These are phyloP conservation scores for Acrocyrtus sp. DNA, from an alignment of 2,888 invertebrate genomes.

Conservation along the genomic window DNA sequence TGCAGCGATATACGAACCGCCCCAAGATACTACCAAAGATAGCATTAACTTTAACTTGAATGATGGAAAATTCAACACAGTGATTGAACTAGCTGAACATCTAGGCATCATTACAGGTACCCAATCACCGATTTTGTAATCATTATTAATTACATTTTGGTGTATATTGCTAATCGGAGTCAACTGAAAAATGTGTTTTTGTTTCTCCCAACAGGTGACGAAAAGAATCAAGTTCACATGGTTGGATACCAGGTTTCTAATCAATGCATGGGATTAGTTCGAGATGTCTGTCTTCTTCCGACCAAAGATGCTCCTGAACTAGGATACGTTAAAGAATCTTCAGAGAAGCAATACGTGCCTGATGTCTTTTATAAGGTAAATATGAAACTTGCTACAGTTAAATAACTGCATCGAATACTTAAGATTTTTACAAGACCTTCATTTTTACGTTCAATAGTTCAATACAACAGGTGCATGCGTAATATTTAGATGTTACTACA, in stretches of 20 bases:
- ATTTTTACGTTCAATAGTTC: too few relatives aligned
- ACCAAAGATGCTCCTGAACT: conserved; percentile 97
- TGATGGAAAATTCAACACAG: conserved; percentile 78
- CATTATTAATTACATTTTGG: background rate
- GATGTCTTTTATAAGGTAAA: conserved; percentile 98
- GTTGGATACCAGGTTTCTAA: conserved; percentile 99
- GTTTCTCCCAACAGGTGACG: conserved; percentile 76
- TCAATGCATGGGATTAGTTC: conserved; percentile 96
- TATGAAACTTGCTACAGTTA: too few relatives aligned
- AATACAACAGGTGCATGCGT: background rate
- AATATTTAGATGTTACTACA: background rate
- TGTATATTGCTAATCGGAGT: background rate
- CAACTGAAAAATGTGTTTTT: conserved; percentile 13
- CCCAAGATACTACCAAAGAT: conserved; percentile 86
- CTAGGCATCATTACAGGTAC: conserved; percentile 94
- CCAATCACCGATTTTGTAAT: background rate
- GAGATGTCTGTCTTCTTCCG: conserved; percentile 92
- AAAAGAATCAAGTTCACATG: conserved; percentile 92
- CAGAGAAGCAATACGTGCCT: conserved; percentile 95
- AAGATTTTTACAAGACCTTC: too few relatives aligned
- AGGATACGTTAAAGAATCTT: conserved; percentile 93
- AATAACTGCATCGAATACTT: too few relatives aligned
- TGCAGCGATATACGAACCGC: conserved; percentile 96
- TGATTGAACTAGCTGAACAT: conserved; percentile 79
- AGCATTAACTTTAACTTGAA: conserved; percentile 72